A percentile compares a stretch with the other conserved stretches of the same genome.
Evolutionary conservation across 2,113 vertebrate genomes (phyloP).

Genomic region (Centropristis striata): DNA sequence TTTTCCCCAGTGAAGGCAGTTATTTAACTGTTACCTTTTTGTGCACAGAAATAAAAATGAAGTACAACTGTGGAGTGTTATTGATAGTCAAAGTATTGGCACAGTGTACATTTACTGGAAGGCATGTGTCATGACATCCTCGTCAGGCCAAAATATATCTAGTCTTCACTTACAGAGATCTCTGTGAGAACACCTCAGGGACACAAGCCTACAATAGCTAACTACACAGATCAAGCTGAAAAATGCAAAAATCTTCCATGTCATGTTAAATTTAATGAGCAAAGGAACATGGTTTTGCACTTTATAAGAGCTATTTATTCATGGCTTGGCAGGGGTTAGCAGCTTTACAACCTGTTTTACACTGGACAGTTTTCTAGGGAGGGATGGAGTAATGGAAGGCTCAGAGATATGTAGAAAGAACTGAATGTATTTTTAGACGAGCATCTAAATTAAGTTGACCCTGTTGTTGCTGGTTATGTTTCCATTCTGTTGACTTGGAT

Average conservation of each 20-base stretch:
- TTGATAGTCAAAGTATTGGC: constrained; percentile 11
- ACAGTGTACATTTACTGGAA: constrained; percentile 6
- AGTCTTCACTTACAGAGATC: constrained; percentile 8
- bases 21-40: constrained; percentile 33
- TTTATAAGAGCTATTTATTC: constrained; percentile 56
- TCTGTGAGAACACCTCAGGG: constrained; percentile 25
- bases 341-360: constrained; percentile 46
- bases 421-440: constrained; percentile 32
- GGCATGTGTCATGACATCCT: constrained; percentile 15
- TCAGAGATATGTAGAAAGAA: constrained; percentile 8
- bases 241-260: constrained; percentile 38
- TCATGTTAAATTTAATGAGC: constrained; percentile 56
- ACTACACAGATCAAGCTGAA: constrained; percentile 27
- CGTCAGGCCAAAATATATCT: not conserved
- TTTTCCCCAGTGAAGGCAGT: constrained; percentile 45
- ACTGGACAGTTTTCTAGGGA: constrained; percentile 28
- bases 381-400: not conserved
- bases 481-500: not conserved
- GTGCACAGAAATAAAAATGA: constrained; percentile 27
- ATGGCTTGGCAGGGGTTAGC: constrained; percentile 33
- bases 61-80: not conserved
- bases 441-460: not conserved
- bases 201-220: constrained; percentile 12
- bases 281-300: constrained; percentile 62
- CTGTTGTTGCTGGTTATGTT: constrained; percentile 18